Base-by-base conservation (phyloP, 2,888 invertebrate genomes). In the Hesperia comma region DNA sequence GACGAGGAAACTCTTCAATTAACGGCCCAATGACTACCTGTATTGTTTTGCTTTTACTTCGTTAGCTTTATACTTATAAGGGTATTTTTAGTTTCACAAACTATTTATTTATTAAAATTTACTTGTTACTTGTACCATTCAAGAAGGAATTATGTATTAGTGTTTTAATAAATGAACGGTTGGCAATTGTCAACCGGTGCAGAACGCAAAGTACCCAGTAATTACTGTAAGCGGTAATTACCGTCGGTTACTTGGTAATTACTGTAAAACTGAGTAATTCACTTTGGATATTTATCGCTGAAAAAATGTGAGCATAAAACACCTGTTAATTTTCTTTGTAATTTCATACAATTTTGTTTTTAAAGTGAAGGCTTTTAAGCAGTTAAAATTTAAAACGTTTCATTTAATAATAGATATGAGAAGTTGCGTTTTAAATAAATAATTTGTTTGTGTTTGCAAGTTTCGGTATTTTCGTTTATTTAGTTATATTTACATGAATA, bases 131-230 rank as follows among this genome's bases (percentile, higher is more conserved):
- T 64, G 43, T 10, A 61, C 61, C 69, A 55, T 49, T 37, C 26
- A 17, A 33, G 14, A 62, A 63, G 21, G 21, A 8, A 37, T 46
- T 46, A 51, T 33, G 63, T 51, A 71, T 71, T 71, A 71, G 55
- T 51, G 21, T 53, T 19, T 72, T 74, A 78, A 77, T 77, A 78
- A 79, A 76, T 78, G 73, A 71, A 70, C 57, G 68, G 71, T 68
- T 73, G 68, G 73, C 71, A 81, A 81, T 78, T 77, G 78, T 78
- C 79, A 74, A 77, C 71, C 72, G 72, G 72, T 74, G 66, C 71
- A 67, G 69, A 76, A 69, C 68, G 73, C 67, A 75, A 78, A 80
- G 80, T 78, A 73, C 73, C 62, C 67, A 63, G 70, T 76, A 75
- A 78, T 79, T 75, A 75, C 60, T 43, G 21, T 78, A 73, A 71